Evolutionary conservation across 2,113 vertebrate genomes (phyloP), one percentile per base, ranked within the genome.

Genomic region (Forbesichthys agassizii): DNA sequence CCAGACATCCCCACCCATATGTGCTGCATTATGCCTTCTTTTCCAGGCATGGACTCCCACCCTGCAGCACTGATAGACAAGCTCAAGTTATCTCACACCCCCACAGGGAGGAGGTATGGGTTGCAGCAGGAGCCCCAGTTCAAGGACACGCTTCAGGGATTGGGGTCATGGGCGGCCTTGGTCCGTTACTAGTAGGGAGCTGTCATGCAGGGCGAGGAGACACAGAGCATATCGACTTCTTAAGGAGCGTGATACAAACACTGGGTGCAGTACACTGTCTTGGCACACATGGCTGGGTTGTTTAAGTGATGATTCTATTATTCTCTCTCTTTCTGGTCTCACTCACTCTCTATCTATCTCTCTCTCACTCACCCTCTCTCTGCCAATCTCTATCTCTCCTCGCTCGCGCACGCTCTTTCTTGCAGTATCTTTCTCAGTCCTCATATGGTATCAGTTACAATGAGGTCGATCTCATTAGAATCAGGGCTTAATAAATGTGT

Each of bases 11-110:
- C 14, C 53, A 13, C n/a, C 52, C 52, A 6, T n/a, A 16, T 55
- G 53, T 55, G 13, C 53, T 49, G 57, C 62, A 62, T 69, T 61
- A 71, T 77, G 71, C 71, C 53, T 62, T 49, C 33, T 5, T 27
- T 2, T 27, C 27, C 27, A 27, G 27, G 27, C 27, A 27, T 27
- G 33, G 48, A 16, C 14, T 5, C 9, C 8, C 54, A 74, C 54
- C 8, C 54, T 57, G 42, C 10, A 33, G 49, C 20, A 20, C 46
- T 8, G 64, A 66, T 54, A 54, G 64, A 53, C 51, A 54, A 8
- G 55, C 7, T 48, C 8, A 8, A n/a, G 42, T 59, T 59, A 68
- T 27, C 27, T 16, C 11, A 61, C 48, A 42, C 48, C 36, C 57
- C 54, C 67, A 27, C 48, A 52, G 48, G 56, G 33, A 16, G 64